A percentile compares a stretch with the other conserved stretches of the same genome.
phyloP scores from a whole-genome alignment of 2,113 vertebrate species.

The Patagioenas fasciata region DNA sequence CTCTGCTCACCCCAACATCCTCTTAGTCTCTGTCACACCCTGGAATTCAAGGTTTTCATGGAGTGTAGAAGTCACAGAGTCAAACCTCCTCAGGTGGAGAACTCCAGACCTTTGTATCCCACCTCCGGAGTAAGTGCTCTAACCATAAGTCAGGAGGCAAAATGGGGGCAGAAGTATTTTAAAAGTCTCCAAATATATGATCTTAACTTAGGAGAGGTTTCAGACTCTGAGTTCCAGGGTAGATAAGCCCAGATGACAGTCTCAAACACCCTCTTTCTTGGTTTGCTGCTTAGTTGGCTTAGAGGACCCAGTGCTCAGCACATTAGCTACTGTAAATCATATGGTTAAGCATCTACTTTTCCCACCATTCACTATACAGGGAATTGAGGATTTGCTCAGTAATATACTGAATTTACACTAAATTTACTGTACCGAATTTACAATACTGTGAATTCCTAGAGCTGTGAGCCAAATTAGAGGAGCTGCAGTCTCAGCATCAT shows the following conservation, averaged over 20 bases:
- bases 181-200: background rate
- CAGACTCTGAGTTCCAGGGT: background rate
- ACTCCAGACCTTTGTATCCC: background rate
- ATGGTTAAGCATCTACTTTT: background rate
- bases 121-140: background rate
- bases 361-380: background rate
- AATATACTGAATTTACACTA: background rate
- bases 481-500: background rate
- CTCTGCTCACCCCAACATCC: background rate
- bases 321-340: background rate
- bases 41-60: background rate
- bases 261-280: background rate
- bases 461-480: background rate
- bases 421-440: background rate
- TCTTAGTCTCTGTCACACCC: background rate
- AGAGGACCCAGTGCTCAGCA: background rate
- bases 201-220: background rate
- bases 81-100: background rate
- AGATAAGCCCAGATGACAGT: background rate
- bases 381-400: background rate
- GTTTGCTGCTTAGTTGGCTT: background rate
- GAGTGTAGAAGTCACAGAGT: background rate
- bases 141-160: fast-evolving
- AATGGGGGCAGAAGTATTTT: background rate
- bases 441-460: background rate